Percentiles rank a stretch among this genome's conserved stretches.
Conservation (phyloP, 2,797 vertebrate genomes). For the Amblyopsis hoosieri region DNA sequence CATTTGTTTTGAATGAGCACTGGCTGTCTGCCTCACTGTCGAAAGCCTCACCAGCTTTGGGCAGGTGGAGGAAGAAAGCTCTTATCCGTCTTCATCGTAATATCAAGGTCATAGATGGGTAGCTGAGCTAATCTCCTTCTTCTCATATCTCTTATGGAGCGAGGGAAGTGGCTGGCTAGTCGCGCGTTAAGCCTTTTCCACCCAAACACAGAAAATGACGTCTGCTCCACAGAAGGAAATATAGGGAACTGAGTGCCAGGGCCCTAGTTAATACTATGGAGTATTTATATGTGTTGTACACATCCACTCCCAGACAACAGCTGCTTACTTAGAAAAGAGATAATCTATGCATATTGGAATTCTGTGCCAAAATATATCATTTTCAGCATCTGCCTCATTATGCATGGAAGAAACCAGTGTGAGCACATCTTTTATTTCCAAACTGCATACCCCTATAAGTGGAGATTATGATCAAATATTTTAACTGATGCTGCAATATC, state of each 20-base stretch:
- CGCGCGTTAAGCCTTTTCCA: slow-evolving; percentile 62
- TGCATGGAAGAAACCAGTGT: slow-evolving; percentile 62
- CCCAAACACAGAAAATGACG: slow-evolving; percentile 65
- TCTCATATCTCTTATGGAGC: slow-evolving; percentile 70
- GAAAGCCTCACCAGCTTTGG: slow-evolving; percentile 67
- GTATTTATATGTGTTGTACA: slow-evolving; percentile 54
- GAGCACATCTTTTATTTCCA: slow-evolving; percentile 45
- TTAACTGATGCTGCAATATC: slow-evolving; percentile 35
- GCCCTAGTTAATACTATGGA: slow-evolving; percentile 15
- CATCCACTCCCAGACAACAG: slow-evolving; percentile 61
- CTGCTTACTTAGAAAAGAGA: slow-evolving; percentile 71
- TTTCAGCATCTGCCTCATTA: slow-evolving; percentile 72
- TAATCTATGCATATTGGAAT: slow-evolving; percentile 75
- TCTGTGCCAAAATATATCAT: slow-evolving; percentile 71
- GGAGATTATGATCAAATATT: slow-evolving; percentile 54
- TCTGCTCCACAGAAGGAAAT: slow-evolving; percentile 60
- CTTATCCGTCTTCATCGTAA: slow-evolving; percentile 75
- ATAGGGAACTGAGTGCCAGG: slow-evolving; percentile 53
- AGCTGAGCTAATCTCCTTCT: slow-evolving; percentile 75
- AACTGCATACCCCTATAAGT: slow-evolving; percentile 45
- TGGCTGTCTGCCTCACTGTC: slow-evolving; percentile 62
- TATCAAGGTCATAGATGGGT: slow-evolving; percentile 77
- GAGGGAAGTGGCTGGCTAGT: slow-evolving; percentile 65
- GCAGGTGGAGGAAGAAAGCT: slow-evolving; percentile 72
- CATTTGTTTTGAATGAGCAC: slow-evolving; percentile 69